Conservation (phyloP, 64 coral and sea anemone genomes). For the Montipora capricornis region DNA sequence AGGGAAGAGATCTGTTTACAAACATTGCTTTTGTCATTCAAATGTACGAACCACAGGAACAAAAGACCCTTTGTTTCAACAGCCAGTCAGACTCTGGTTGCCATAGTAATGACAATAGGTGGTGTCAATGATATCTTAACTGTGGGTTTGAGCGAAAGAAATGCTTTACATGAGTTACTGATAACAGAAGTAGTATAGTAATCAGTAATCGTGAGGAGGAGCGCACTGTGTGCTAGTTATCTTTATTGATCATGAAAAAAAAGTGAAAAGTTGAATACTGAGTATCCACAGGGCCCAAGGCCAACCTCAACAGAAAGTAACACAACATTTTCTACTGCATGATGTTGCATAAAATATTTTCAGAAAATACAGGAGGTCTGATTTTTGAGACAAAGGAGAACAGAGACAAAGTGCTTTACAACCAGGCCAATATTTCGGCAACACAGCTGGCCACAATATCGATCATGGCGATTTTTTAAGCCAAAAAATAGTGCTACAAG, state of each 20-base stretch:
- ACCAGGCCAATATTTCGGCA: conserved; percentile 8
- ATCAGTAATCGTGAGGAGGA: no score
- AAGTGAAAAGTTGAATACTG: neutral
- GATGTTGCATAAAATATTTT: neutral
- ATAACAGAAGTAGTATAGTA: no score
- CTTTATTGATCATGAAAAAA: neutral
- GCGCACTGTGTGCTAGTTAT: neutral
- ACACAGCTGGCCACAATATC: neutral
- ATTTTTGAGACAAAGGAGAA: neutral
- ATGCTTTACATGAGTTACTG: no score
- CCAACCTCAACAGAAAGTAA: neutral
- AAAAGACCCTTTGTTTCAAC: no score
- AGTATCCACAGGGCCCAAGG: neutral
- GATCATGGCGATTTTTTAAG: neutral
- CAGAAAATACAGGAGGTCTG: conserved; percentile 8
- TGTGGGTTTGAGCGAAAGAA: no score
- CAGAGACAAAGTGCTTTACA: neutral
- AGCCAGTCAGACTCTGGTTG: no score
- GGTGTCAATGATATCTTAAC: no score
- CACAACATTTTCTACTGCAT: neutral
- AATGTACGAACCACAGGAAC: no score
- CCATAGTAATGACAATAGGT: no score
- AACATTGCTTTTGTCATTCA: no score
- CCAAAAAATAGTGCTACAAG: neutral
- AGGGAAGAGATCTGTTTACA: no score